phyloP scores from a whole-genome alignment of 2,888 invertebrate genomes.

The Noctua janthina region DNA sequence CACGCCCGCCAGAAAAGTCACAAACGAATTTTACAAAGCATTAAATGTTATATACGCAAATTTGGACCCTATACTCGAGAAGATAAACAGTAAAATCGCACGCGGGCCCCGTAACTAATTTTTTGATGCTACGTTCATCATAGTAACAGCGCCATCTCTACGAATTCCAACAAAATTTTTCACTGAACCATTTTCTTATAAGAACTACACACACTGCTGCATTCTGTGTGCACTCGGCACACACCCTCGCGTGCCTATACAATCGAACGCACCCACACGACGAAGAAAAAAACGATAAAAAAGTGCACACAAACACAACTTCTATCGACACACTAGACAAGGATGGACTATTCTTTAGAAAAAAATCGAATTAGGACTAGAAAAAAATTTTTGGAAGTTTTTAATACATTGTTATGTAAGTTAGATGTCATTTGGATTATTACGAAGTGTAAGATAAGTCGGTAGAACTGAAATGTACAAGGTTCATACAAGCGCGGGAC shows the following conservation, averaged over 20 bases:
- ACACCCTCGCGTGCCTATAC: constrained; percentile 75
- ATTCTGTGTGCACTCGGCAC: constrained; percentile 73
- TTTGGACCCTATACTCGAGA: constrained; percentile 59
- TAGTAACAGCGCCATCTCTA: constrained; percentile 88
- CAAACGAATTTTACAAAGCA: constrained; percentile 68
- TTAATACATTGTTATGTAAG: constrained; percentile 36
- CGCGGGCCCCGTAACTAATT: constrained; percentile 74
- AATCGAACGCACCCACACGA: constrained; percentile 89
- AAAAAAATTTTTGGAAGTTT: constrained; percentile 44
- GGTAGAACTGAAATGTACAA: constrained; percentile 85
- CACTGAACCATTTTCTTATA: constrained; percentile 89
- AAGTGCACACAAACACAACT: constrained; percentile 83
- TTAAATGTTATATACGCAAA: constrained; percentile 58
- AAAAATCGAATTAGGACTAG: constrained; percentile 42
- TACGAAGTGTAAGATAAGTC: constrained; percentile 82
- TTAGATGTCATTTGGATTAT: constrained; percentile 77
- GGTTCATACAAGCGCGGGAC: constrained; percentile 86
- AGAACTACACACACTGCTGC: constrained; percentile 83
- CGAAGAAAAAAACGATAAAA: constrained; percentile 90
- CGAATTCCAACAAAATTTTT: constrained; percentile 88
- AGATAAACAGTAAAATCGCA: constrained; percentile 63
- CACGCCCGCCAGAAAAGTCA: constrained; percentile 59
- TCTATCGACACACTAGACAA: constrained; percentile 72
- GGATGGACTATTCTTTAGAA: constrained; percentile 60
- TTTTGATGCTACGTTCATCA: constrained; percentile 81